Evolutionary conservation across 2,888 invertebrate genomes (phyloP).

Genomic region (Acanthoscelides obtectus): DNA sequence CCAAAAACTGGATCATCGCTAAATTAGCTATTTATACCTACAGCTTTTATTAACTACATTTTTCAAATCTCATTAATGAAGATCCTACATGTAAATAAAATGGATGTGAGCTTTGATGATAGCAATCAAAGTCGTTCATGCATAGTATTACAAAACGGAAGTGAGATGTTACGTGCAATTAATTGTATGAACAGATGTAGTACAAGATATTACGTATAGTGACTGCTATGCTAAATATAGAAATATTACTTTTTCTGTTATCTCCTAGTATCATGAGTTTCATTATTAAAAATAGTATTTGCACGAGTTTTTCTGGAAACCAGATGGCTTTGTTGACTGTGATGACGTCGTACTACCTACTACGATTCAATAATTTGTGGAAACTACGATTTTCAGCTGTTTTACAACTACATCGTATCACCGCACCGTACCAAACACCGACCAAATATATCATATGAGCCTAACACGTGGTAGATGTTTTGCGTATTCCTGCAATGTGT

Average conservation of each 20-base stretch:
- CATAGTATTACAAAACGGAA: not conserved
- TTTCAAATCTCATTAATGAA: not conserved
- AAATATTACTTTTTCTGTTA: not conserved
- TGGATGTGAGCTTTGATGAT: not conserved
- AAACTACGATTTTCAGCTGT: not conserved
- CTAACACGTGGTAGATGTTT: not conserved
- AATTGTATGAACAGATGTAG: not conserved
- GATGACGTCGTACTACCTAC: not conserved
- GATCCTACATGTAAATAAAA: not conserved
- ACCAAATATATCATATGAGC: not conserved
- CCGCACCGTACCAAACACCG: not conserved
- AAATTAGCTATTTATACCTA: too few relatives aligned
- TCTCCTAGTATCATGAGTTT: not conserved
- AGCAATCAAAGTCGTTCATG: not conserved
- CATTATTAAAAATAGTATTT: not conserved
- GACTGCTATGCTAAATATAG: not conserved
- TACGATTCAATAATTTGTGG: not conserved
- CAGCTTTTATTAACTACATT: too few relatives aligned
- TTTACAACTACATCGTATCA: too few relatives aligned
- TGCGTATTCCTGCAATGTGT: not conserved
- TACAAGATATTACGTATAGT: not conserved
- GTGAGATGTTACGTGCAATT: not conserved
- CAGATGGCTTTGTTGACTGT: not conserved
- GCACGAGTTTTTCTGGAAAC: not conserved
- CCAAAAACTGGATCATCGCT: too few relatives aligned